A percentile compares a stretch with the other conserved stretches of the same genome.
Conservation (phyloP, 2,113 vertebrate genomes). For the Rhipidura dahli region DNA sequence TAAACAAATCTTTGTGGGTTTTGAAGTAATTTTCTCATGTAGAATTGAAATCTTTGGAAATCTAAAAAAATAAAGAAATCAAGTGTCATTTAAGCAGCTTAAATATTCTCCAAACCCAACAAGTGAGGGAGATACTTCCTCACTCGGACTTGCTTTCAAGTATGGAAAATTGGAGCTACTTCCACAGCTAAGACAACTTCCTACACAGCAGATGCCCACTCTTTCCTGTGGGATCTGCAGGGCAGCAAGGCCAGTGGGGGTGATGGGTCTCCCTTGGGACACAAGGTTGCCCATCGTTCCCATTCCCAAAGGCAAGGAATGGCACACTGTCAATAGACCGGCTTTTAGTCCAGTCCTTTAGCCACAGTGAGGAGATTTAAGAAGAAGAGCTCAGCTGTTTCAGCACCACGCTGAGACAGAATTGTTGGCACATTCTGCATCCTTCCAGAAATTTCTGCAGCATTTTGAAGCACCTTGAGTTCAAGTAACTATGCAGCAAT, state of each 20-base stretch:
- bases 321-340: background rate
- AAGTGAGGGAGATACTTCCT: background rate
- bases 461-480: background rate
- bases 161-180: background rate
- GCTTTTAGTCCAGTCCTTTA: background rate
- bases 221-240: background rate
- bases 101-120: background rate
- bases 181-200: background rate
- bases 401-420: background rate
- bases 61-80: background rate
- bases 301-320: background rate
- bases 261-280: rapidly evolving
- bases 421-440: background rate
- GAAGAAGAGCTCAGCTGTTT: background rate
- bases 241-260: rapidly evolving
- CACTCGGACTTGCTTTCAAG: background rate
- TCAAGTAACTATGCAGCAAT: background rate
- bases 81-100: background rate
- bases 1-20: background rate
- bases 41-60: background rate
- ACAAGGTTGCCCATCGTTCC: background rate
- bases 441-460: background rate
- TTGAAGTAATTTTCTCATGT: background rate
- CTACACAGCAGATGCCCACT: background rate
- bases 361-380: background rate